Evolutionary conservation across 2,113 vertebrate genomes (phyloP).

Genomic region (Rhagologus leucostigma): DNA sequence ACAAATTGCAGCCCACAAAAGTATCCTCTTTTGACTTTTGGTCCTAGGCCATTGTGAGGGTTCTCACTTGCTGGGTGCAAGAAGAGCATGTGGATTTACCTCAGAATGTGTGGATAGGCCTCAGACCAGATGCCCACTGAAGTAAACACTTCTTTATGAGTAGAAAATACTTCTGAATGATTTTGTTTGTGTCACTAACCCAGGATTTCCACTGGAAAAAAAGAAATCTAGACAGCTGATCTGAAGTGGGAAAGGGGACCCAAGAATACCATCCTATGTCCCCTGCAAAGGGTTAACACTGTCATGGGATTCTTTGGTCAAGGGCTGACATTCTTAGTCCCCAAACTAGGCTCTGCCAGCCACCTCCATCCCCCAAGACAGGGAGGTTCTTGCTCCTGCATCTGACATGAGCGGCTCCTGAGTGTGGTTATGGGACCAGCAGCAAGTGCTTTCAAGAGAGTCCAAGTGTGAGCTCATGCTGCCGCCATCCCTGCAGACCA

Average conservation of each 20-base stretch:
- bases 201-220: background rate
- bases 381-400: conserved; percentile 13
- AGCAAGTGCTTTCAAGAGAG: conserved; percentile 43
- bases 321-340: background rate
- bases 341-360: background rate
- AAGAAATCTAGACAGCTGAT: background rate
- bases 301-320: background rate
- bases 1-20: background rate
- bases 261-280: background rate
- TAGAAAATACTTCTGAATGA: background rate
- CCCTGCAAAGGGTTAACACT: background rate
- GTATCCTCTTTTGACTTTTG: background rate
- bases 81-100: background rate
- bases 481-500: conserved; percentile 47
- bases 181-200: background rate
- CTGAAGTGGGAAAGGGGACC: background rate
- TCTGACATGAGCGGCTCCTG: background rate
- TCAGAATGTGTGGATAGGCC: background rate
- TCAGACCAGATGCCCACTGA: background rate
- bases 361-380: background rate
- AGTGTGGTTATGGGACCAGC: conserved; percentile 33
- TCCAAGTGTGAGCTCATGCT: conserved; percentile 66
- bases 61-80: background rate
- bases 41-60: background rate
- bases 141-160: background rate